Conservation (phyloP, 2,888 invertebrate species). For the Meandrusa payeni region DNA sequence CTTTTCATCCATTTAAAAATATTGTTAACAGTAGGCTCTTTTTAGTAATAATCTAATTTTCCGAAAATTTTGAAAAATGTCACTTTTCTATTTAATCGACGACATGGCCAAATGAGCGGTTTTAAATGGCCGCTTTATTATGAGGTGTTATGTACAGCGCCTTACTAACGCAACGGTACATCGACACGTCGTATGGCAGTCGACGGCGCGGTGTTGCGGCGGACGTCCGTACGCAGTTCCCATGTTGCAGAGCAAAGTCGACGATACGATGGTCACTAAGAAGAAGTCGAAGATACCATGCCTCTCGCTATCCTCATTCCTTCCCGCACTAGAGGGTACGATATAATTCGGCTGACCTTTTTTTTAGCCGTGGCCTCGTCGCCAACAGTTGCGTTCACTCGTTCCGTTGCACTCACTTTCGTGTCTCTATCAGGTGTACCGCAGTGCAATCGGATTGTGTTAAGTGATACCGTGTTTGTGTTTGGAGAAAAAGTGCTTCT, state of each 20-base stretch:
- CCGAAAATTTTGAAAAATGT: no score
- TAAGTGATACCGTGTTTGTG: slow-evolving; percentile 43
- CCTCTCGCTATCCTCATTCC: slow-evolving; percentile 69
- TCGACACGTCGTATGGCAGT: slow-evolving; percentile 60
- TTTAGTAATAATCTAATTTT: no score
- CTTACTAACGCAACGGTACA: slow-evolving; percentile 61
- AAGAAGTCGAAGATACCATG: slow-evolving; percentile 78
- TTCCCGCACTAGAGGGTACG: slow-evolving; percentile 76
- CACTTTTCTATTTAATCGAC: no score
- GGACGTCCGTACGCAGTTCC: slow-evolving; percentile 61
- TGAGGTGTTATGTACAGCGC: slow-evolving; percentile 48
- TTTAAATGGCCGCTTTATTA: no score
- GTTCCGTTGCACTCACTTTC: slow-evolving; percentile 74
- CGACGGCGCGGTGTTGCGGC: slow-evolving; percentile 61
- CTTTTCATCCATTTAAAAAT: no score
- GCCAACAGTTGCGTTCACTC: slow-evolving; percentile 70
- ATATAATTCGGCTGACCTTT: slow-evolving; percentile 55
- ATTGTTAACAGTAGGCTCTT: no score
- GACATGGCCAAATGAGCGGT: no score
- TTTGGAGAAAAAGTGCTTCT: slow-evolving; percentile 46
- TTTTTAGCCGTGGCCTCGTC: slow-evolving; percentile 59
- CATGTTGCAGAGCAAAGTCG: slow-evolving; percentile 69
- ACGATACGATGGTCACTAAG: slow-evolving; percentile 72
- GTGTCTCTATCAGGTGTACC: slow-evolving; percentile 72
- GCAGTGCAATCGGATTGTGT: slow-evolving; percentile 61